Evolutionary conservation across 2,888 invertebrate species (phyloP).

Genomic region (Drosophila mayaguana): DNA sequence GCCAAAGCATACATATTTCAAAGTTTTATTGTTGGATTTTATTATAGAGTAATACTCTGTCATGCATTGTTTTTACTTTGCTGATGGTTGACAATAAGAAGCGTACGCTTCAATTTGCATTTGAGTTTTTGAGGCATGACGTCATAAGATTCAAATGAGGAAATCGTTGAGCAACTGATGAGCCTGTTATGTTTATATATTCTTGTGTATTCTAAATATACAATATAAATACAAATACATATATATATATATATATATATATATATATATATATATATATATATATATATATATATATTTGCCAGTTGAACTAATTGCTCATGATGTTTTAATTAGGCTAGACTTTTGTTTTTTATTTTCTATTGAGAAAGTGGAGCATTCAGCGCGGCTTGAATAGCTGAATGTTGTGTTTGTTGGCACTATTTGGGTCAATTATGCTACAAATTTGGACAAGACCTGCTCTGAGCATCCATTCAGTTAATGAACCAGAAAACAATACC

Average conservation of each 20-base stretch:
- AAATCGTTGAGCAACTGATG: background rate
- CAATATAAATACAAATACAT: background rate
- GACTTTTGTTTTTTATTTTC: constrained; percentile 27
- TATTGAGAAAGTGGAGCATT: constrained; percentile 34
- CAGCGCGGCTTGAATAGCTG: constrained; percentile 1
- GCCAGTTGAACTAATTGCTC: constrained; percentile 15
- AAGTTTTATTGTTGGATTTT: background rate
- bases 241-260: background rate
- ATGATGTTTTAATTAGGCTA: constrained; percentile 32
- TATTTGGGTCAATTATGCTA: constrained; percentile 54
- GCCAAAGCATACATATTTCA: background rate
- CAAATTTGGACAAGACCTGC: constrained; percentile 27
- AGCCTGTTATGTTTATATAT: background rate
- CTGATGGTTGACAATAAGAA: background rate
- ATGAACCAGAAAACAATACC: constrained; percentile 17
- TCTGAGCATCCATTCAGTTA: constrained; percentile 33
- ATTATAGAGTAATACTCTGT: constrained; percentile 1
- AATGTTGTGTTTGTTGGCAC: constrained; percentile 9
- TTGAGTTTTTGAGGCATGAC: constrained; percentile 19
- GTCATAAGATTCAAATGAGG: constrained; percentile 13
- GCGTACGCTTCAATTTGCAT: constrained; percentile 9
- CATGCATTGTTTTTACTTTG: background rate
- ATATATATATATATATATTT: background rate
- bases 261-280: too few relatives aligned
- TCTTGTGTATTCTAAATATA: too few relatives aligned